phyloP scores from a whole-genome alignment of 92 coral and sea anemone species.

The Palythoa caribaeorum region DNA sequence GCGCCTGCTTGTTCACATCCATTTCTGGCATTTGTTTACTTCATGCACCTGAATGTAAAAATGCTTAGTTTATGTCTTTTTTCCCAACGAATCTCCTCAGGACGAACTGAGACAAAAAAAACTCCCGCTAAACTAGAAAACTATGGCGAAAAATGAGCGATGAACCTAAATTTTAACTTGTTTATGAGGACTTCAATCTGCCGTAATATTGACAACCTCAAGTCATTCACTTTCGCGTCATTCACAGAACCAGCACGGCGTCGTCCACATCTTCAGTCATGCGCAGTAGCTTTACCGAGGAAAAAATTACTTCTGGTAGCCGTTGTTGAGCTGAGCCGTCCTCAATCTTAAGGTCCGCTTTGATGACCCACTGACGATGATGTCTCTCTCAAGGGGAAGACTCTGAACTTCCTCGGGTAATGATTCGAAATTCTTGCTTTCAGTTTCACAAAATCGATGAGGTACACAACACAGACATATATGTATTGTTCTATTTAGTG shows the following conservation, averaged over 20 bases:
- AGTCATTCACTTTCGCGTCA: conserved; percentile 44
- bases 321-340: conserved; percentile 46
- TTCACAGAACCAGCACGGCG: conserved; percentile 39
- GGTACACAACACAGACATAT: no score
- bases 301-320: conserved; percentile 44
- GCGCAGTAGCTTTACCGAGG: conserved; percentile 41
- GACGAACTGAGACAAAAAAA: not conserved
- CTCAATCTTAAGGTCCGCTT: conserved; percentile 57
- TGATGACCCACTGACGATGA: no score
- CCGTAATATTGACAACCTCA: conserved; percentile 44
- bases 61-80: conserved; percentile 20
- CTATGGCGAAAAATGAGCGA: conserved; percentile 15
- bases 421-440: no score
- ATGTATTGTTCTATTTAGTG: no score
- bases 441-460: no score
- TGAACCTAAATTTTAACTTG: conserved; percentile 24
- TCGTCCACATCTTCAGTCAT: conserved; percentile 46
- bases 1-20: conserved; percentile 35
- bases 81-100: conserved; percentile 5
- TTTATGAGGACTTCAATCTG: conserved; percentile 48
- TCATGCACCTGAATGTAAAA: conserved; percentile 44
- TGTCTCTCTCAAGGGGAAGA: no score
- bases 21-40: conserved; percentile 5
- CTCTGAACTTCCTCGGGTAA: no score
- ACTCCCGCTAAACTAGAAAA: conserved; percentile 21